These are phyloP conservation scores for Euura lappo DNA, from an alignment of 1,140 invertebrate species.

Conservation along the genomic window DNA sequence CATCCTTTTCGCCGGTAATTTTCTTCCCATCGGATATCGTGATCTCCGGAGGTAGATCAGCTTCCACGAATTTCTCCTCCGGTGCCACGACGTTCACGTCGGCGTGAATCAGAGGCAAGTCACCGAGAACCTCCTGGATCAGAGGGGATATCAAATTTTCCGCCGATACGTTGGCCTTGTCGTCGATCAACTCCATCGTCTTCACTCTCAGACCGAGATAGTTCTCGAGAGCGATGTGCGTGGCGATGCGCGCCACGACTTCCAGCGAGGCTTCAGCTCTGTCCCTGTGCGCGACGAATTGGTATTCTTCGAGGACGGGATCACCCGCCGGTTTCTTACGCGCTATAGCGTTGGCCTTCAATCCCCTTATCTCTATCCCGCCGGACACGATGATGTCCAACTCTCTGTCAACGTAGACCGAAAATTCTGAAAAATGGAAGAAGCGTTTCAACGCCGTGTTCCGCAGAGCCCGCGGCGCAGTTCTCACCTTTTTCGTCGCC, in stretches of 20 bases:
- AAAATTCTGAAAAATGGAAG: conserved; percentile 44
- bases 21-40: conserved; percentile 65
- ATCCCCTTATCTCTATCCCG: conserved; percentile 82
- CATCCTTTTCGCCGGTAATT: conserved; percentile 62
- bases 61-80: conserved; percentile 50
- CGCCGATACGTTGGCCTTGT: conserved; percentile 56
- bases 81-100: conserved; percentile 57
- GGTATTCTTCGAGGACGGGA: conserved; percentile 76
- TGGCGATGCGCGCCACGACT: conserved; percentile 63
- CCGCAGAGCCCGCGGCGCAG: not conserved
- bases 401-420: conserved; percentile 60
- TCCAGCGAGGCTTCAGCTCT: conserved; percentile 37
- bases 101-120: conserved; percentile 70
- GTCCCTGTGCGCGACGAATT: conserved; percentile 67
- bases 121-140: conserved; percentile 64
- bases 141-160: conserved; percentile 59
- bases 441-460: not conserved
- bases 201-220: conserved; percentile 71
- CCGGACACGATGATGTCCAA: conserved; percentile 64
- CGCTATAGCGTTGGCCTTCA: conserved; percentile 81
- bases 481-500: conserved; percentile 43
- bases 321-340: conserved; percentile 67
- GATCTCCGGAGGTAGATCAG: conserved; percentile 60
- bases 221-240: conserved; percentile 84
- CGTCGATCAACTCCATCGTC: conserved; percentile 70